Base-by-base conservation (phyloP, 2,113 vertebrate species). In the Nicator chloris region DNA sequence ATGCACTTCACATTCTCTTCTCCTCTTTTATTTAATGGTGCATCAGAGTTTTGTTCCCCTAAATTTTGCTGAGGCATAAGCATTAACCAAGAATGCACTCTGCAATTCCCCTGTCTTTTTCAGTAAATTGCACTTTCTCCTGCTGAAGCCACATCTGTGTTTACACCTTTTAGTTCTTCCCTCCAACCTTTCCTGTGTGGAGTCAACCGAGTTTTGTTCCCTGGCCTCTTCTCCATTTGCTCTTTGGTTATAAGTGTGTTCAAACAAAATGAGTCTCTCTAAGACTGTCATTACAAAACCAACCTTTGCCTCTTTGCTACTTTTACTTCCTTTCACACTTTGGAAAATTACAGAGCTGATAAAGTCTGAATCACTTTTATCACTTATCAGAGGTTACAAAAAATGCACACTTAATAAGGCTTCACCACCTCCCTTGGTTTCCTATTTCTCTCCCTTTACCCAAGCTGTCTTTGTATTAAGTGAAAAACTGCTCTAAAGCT, bases 381-480 rank as follows among this genome's bases (percentile, higher is more conserved):
- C 69, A 35, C 76, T 70, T 92, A 92, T 30, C 39, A 61, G 82
- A 68, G 68, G 50, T 81, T 45, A 49, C 81, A 93, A 96, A 90
- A 87, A 83, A 15, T 10, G 70, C 39, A 37, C 82, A 89, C 77
- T 82, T 87, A 92, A 81, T 92, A 95, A 94, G 79, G 60, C n/a
- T 84, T 64, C 28, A 81, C 60, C 88, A 71, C 64, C 60, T 93
- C 91, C 84, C 80, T 75, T 56, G 68, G 64, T 77, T 87, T 80
- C 68, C 72, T 71, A 53, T 95, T 86, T 88, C 85, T 83, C 42
- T 88, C 63, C 56, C 51, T 92, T 90, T 80, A 45, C 79, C 82
- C 64, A 54, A 77, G 40, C 35, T 83, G 59, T 24, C 93, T 96
- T 96, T 93, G 75, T 90, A 83, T 77, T 70, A 85, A 89, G 59